These are phyloP conservation scores for Podarcis cretensis DNA, from an alignment of 2,113 vertebrate species.

Conservation along the genomic window DNA sequence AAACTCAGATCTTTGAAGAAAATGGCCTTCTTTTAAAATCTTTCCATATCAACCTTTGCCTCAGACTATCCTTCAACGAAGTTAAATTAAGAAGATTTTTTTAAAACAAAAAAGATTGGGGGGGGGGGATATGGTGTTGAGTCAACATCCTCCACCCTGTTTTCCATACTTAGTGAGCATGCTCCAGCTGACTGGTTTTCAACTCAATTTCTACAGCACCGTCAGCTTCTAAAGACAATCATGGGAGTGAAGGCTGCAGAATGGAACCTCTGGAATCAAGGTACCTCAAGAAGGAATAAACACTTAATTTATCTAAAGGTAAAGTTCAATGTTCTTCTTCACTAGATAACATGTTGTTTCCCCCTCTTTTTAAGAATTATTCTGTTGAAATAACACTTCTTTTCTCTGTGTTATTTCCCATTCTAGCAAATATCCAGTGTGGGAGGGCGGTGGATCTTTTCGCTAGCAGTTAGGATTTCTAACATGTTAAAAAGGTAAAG, in stretches of 20 bases:
- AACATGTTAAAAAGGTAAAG: not conserved
- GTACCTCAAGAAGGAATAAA: slow-evolving; percentile 16
- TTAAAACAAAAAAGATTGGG: not conserved
- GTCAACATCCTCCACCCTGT: slow-evolving; percentile 30
- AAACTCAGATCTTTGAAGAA: not conserved
- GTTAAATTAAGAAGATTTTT: slow-evolving; percentile 2
- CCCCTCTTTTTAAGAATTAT: not conserved
- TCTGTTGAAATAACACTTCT: not conserved
- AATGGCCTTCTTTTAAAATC: not conserved
- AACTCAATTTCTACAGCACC: slow-evolving; percentile 2
- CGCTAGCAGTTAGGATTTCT: not conserved
- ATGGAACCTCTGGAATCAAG: not conserved
- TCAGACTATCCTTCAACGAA: slow-evolving; percentile 16
- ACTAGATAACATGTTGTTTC: not conserved
- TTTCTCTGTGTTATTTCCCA: not conserved
- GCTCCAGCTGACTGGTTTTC: not conserved
- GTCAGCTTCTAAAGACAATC: slow-evolving; percentile 7
- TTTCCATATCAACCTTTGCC: not conserved
- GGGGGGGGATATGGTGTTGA: slow-evolving; percentile 25
- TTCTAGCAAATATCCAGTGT: not conserved
- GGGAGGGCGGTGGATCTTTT: not conserved
- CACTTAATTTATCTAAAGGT: slow-evolving; percentile 14
- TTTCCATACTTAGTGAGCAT: slow-evolving; percentile 30
- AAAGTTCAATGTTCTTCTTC: not conserved
- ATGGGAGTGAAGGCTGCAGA: slow-evolving; percentile 24